phyloP scores from a whole-genome alignment of 1,140 invertebrate species.

The Pomacea maculata region DNA sequence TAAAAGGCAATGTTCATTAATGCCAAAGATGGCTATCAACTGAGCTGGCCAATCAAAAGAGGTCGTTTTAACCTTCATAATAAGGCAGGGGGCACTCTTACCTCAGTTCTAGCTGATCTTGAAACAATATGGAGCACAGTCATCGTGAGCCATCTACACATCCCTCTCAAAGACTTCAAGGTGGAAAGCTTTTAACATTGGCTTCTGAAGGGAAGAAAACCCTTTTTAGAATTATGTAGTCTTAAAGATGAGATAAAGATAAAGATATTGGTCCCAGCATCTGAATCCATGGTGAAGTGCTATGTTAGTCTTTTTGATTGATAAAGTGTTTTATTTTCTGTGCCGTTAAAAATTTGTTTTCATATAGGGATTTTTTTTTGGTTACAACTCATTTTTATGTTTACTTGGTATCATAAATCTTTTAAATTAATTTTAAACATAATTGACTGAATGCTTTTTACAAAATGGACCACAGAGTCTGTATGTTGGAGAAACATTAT shows the following conservation, averaged over 20 bases:
- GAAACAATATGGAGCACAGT: conserved; percentile 88
- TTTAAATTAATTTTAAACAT: too few relatives aligned
- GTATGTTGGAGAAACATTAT: too few relatives aligned
- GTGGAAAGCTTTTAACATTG: conserved; percentile 45
- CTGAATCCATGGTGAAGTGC: background rate
- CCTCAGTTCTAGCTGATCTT: conserved; percentile 83
- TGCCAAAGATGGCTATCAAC: conserved; percentile 75
- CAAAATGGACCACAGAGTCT: too few relatives aligned
- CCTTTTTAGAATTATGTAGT: background rate
- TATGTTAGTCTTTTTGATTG: too few relatives aligned
- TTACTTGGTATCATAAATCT: too few relatives aligned
- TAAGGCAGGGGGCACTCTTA: conserved; percentile 84
- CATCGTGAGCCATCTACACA: conserved; percentile 79
- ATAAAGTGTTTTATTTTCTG: too few relatives aligned
- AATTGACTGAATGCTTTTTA: too few relatives aligned
- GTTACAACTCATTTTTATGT: too few relatives aligned
- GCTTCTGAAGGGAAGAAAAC: too few relatives aligned
- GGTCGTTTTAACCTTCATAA: conserved; percentile 87
- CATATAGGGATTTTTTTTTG: too few relatives aligned
- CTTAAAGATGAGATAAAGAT: background rate
- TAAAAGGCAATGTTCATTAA: conserved; percentile 76
- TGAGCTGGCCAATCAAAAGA: conserved; percentile 88
- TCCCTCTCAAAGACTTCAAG: conserved; percentile 79
- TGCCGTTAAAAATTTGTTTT: too few relatives aligned
- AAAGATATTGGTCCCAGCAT: background rate